Evolutionary conservation across 2,888 invertebrate species (phyloP), one percentile per base, ranked within the genome.

Genomic region (Spilosoma lubricipeda): DNA sequence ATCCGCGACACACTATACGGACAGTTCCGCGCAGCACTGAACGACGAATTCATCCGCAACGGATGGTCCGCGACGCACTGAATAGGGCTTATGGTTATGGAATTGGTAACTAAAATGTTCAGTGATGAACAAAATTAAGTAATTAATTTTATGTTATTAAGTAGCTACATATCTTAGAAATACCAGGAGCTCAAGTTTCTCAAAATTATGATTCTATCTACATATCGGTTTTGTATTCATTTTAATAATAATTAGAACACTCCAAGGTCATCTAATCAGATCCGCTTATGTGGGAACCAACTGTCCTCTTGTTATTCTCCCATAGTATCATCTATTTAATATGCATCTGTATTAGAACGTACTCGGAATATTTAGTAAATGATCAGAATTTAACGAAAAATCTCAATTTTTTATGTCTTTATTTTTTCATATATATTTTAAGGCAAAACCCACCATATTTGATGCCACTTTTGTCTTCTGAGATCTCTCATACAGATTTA

Each of bases 301-400:
- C 4, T 36, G 39, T 71, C 68, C 42, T 23, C 45, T 64, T 52
- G 27, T 72, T 66, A 71, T 56, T 20, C 48, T 27, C 27, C 20
- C 13, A 45, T 48, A 59, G 39, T 45, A 48, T 59, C 42, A 42
- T 30, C 64, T 73, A 71, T 67, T 68, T 76, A 73, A 56, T 76
- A 76, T 76, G 73, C 48, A 73, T 71, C 42, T 73, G 66, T 73
- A 66, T 65, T 69, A 73, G 48, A 39, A 73, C 59, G 42, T 18
- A 9, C 11, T 15, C 64, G 7, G 72, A 66, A 69, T 69, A 72
- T 9, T 27, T 65, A 73, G 59, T 56, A 27, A 45, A 27, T 27
- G 42, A 45, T 67, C 20, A 45, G 20, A 15, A 18, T 45, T 27
- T 11, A 39, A 13, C n/a, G 39, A 13, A 45, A 66, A 18, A 39